phyloP scores from a whole-genome alignment of 2,113 vertebrate species.

The Cynoglossus semilaevis region DNA sequence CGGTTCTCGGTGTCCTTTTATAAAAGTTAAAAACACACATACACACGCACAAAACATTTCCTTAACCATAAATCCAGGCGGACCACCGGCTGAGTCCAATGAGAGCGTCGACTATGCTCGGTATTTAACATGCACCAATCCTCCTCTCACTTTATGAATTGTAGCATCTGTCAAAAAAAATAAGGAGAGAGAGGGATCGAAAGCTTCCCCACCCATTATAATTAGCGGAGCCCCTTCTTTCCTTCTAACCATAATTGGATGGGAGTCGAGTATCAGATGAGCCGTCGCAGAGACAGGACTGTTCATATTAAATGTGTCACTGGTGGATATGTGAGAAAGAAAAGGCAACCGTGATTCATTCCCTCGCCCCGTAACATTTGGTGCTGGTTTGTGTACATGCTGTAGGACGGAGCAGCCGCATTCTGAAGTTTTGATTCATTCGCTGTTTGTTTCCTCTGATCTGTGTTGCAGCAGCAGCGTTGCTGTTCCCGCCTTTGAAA shows the following conservation, averaged over 20 bases:
- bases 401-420: conserved; percentile 8
- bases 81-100: conserved; percentile 71
- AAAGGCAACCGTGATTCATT: conserved; percentile 25
- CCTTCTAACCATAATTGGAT: conserved; percentile 55
- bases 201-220: conserved; percentile 57
- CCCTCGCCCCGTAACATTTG: conserved; percentile 14
- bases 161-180: conserved; percentile 58
- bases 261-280: conserved; percentile 43
- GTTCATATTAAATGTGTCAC: conserved; percentile 22
- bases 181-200: conserved; percentile 30
- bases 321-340: neutral
- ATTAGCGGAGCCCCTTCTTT: conserved; percentile 52
- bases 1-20: conserved; percentile 52
- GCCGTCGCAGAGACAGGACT: conserved; percentile 25
- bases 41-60: conserved; percentile 64
- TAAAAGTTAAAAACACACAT: conserved; percentile 59
- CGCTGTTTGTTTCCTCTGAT: conserved; percentile 27
- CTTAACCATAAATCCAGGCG: conserved; percentile 51
- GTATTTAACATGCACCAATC: conserved; percentile 49
- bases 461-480: neutral
- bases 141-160: conserved; percentile 58
- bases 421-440: conserved; percentile 52
- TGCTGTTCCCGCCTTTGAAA: conserved; percentile 16
- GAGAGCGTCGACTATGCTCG: conserved; percentile 38
- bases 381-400: conserved; percentile 26